Conservation (phyloP, 1,140 invertebrate species). For the Brachionus rubens region DNA sequence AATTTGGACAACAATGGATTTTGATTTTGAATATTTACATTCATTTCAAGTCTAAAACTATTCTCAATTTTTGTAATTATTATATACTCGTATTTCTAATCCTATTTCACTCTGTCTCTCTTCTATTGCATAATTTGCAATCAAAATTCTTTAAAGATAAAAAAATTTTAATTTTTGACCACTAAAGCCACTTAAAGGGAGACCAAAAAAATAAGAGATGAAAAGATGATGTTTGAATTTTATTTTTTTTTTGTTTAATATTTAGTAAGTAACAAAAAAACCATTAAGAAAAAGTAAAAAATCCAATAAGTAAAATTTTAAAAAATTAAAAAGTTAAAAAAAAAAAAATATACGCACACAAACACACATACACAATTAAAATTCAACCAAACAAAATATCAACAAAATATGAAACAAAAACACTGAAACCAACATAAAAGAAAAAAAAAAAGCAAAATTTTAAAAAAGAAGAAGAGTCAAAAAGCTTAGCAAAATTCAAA, state of each 20-base stretch:
- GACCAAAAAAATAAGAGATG: too few relatives aligned
- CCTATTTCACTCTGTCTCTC: neutral
- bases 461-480: neutral
- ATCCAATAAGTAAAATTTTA: too few relatives aligned
- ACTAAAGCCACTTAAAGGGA: neutral
- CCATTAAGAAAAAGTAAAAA: conserved; percentile 41
- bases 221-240: too few relatives aligned
- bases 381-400: neutral
- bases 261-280: neutral
- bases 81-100: neutral
- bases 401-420: neutral
- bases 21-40: conserved; percentile 40
- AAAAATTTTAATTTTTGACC: neutral
- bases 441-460: neutral
- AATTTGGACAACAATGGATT: conserved; percentile 16
- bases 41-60: conserved; percentile 6
- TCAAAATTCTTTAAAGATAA: conserved; percentile 30
- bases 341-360: neutral
- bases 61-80: neutral
- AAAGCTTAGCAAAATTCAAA: conserved; percentile 37
- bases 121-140: conserved; percentile 38
- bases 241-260: too few relatives aligned
- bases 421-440: neutral
- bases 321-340: neutral
- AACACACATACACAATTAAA: neutral